These are phyloP conservation scores for Pantala flavescens DNA, from an alignment of 1,140 invertebrate genomes.

Conservation along the genomic window DNA sequence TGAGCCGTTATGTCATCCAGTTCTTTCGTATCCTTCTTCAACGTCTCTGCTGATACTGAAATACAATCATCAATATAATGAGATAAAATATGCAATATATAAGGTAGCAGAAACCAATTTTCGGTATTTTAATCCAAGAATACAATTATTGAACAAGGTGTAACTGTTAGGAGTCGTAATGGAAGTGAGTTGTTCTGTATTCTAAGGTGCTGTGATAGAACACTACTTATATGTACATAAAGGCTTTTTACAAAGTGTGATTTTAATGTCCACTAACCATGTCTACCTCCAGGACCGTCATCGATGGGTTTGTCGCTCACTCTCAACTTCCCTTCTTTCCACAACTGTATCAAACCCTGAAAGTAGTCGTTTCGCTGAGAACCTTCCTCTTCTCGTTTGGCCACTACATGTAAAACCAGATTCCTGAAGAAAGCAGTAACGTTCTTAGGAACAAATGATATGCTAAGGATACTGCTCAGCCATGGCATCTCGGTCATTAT, in stretches of 20 bases:
- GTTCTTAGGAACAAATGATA: conserved; percentile 38
- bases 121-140: too few relatives aligned
- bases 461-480: conserved; percentile 23
- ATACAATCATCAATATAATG: too few relatives aligned
- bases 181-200: too few relatives aligned
- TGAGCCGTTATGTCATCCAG: conserved; percentile 29
- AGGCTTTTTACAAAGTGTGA: too few relatives aligned
- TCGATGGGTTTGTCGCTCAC: not conserved
- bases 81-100: too few relatives aligned
- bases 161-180: too few relatives aligned
- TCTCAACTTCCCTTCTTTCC: not conserved
- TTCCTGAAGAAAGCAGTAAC: conserved; percentile 44
- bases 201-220: too few relatives aligned
- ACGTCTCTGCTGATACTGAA: not conserved
- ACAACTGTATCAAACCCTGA: not conserved
- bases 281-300: too few relatives aligned
- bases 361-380: not conserved
- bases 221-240: too few relatives aligned
- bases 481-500: not conserved
- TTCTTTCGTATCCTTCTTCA: not conserved
- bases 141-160: too few relatives aligned
- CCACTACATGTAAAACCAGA: conserved; percentile 42
- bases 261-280: too few relatives aligned
- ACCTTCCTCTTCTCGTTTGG: conserved; percentile 33
- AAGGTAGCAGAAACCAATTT: too few relatives aligned